Evolutionary conservation across 2,113 vertebrate species (phyloP), one percentile per base, ranked within the genome.

Genomic region (Quiscalus mexicanus): DNA sequence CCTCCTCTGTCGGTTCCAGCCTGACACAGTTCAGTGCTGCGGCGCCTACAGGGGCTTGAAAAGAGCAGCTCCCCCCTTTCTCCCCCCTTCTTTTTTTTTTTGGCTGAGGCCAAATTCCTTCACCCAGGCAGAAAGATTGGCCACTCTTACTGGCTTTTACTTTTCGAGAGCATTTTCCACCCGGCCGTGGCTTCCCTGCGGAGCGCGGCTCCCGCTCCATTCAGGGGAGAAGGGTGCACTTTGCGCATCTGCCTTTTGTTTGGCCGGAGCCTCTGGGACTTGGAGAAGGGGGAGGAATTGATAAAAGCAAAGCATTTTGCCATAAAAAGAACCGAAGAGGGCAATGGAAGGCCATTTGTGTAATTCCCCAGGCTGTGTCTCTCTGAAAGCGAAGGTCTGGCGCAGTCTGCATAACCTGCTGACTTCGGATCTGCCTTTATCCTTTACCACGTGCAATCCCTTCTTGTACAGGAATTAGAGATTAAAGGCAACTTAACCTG

Each of bases 231-330:
- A 96, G 95, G 96, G 95, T 90, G 84, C 86, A 87, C 97, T 96
- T 96, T 90, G 91, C 65, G 73, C 95, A 81, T 95, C 93, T 94
- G 80, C 95, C 96, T 92, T 97, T 97, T 98, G 97, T 97, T 97
- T 96, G 93, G 96, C 92, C 94, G 37, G 55, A 81, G 97, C 98
- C 98, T 97, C 92, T 98, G 97, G 97, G 97, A 98, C 97, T 96
- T 68, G 14, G 81, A 83, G 97, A 87, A 87, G 96, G 96, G 96
- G 88, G 89, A 94, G 96, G 90, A 93, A 96, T 91, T 96, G 97
- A 98, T 98, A 98, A 98, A 98, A 98, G 97, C 58, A 70, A 87
- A 98, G 97, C 97, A 96, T 98, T 98, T 98, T 98, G 95, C 98
- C 97, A 92, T 97, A 96, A 98, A 98, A 98, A 98, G 98, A 96